Evolutionary conservation across 2,888 invertebrate species (phyloP), one percentile per base, ranked within the genome.

Genomic region (Xestia rhomboidea): DNA sequence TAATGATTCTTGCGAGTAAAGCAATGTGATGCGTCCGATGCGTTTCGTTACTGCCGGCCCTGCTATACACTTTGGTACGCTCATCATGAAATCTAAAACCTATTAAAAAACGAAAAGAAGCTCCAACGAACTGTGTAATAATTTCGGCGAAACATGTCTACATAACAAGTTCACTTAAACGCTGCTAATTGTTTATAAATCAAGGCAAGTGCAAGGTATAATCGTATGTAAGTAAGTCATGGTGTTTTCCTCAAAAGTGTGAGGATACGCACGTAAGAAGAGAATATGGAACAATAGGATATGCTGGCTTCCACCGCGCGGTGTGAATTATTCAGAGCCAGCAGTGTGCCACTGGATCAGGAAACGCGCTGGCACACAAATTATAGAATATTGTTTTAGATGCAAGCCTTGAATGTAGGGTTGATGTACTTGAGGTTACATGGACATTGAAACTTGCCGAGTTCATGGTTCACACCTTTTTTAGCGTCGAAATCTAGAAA

Each of bases 251-350:
- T 68, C 64, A 51, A 81, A 67, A 67, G 7, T 49, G 57, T n/a
- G 49, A 76, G 74, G 74, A 82, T 60, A 44, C n/a, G 57, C 62
- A 72, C 27, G 46, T 79, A 54, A 74, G 78, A 83, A 67, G 66
- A 77, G 18, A 77, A 83, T 83, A 76, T 88, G 49, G 71, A 70
- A 84, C 89, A 88, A 85, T 86, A 89, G 84, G 84, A 86, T 77
- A 79, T 72, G 62, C 63, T 46, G 27, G 18, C 69, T 75, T 78
- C 67, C 72, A 67, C 51, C 66, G 2, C 54, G 57, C n/a, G 74
- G 11, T 60, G 83, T 89, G 87, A 89, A 89, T 89, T 73, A 87
- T 88, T 81, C 86, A 88, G 66, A 6, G 38, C 41, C 30, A 24
- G 7, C 80, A 76, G 68, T 82, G 78, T 83, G 89, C 83, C 85